phyloP scores from a whole-genome alignment of 2,888 invertebrate species.

The Automeris io region DNA sequence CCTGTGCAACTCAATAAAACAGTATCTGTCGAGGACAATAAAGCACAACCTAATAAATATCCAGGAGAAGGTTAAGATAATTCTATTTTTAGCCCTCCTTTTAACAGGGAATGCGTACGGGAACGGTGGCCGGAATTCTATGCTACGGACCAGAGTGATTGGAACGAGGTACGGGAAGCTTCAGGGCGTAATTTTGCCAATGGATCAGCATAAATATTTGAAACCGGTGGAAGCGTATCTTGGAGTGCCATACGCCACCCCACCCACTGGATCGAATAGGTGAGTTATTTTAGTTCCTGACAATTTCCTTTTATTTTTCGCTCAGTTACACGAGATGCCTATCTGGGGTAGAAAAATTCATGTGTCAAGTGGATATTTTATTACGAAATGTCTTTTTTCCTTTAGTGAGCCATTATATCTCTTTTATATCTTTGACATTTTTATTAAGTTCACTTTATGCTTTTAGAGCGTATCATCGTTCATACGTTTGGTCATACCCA shows the following conservation, averaged over 20 bases:
- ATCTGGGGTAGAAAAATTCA: neutral
- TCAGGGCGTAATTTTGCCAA: conserved; percentile 87
- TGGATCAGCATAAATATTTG: conserved; percentile 86
- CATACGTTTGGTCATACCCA: neutral
- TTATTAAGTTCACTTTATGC: neutral
- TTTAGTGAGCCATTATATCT: neutral
- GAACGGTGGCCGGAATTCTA: conserved; percentile 77
- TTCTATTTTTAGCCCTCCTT: conserved; percentile 48
- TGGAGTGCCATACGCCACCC: conserved; percentile 92
- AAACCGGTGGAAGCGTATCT: conserved; percentile 88
- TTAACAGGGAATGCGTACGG: conserved; percentile 51
- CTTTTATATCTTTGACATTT: conserved; percentile 1
- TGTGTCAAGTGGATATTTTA: conserved; percentile 7
- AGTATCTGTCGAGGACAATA: conserved; percentile 39
- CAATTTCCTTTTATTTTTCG: conserved; percentile 17
- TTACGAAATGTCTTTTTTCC: conserved; percentile 1
- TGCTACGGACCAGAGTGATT: conserved; percentile 87
- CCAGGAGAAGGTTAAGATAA: conserved; percentile 40
- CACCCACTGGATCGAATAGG: conserved; percentile 88
- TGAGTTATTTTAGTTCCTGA: conserved; percentile 38
- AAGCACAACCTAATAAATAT: conserved; percentile 13
- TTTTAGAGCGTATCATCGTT: neutral
- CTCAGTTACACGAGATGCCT: conserved; percentile 14
- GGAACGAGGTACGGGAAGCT: conserved; percentile 90
- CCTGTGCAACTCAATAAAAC: conserved; percentile 70